Evolutionary conservation across 1,140 invertebrate species (phyloP).

Genomic region (Platyscapa corneri): DNA sequence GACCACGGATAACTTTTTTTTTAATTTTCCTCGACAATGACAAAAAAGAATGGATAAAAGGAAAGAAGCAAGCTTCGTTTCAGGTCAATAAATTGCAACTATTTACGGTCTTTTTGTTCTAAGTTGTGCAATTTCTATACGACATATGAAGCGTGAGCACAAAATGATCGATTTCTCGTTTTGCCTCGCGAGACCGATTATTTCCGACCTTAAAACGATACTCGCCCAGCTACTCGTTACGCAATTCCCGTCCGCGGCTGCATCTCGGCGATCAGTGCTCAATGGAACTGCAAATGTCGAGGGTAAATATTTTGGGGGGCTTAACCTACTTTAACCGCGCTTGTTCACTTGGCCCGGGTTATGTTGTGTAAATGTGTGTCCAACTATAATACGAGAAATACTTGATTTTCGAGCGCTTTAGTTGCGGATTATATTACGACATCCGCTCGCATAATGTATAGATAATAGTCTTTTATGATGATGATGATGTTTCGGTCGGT

Average conservation of each 20-base stretch:
- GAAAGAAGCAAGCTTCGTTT: constrained; percentile 6
- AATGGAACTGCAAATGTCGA: neutral
- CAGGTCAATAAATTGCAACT: constrained; percentile 37
- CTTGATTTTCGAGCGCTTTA: neutral
- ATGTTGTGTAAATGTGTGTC: no score
- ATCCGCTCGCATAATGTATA: neutral
- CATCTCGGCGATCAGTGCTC: neutral
- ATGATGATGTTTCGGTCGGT: no score
- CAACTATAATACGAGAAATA: neutral
- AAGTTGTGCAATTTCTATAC: constrained; percentile 21
- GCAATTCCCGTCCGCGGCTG: neutral
- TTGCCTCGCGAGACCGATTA: constrained; percentile 31
- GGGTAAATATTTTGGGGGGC: neutral
- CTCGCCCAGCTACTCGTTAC: neutral
- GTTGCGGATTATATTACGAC: neutral
- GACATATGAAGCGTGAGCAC: neutral
- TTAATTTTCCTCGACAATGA: neutral
- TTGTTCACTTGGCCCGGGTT: neutral
- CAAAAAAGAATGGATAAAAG: neutral
- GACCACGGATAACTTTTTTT: neutral
- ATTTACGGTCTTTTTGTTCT: constrained; percentile 17
- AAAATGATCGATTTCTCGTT: constrained; percentile 31
- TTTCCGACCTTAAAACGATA: constrained; percentile 5
- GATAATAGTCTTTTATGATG: neutral
- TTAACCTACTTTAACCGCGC: constrained; percentile 33